Evolutionary conservation across 2,797 vertebrate genomes (phyloP), one percentile per base, ranked within the genome.

Genomic region (Scleropages formosus): DNA sequence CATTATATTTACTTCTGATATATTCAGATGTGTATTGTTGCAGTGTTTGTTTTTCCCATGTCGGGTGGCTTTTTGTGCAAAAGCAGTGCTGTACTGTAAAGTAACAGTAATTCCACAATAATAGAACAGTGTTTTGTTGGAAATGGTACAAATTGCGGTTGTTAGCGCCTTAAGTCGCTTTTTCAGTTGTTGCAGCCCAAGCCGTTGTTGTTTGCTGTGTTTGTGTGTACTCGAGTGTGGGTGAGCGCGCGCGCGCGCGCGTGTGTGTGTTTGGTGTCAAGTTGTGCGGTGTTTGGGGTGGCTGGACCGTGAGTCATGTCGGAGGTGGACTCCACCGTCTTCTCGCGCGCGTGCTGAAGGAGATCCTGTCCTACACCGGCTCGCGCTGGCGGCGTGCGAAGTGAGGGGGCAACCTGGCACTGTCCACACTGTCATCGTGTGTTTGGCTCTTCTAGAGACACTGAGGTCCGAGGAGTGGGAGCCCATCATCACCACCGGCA

Each of bases 391-490:
- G 89, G 89, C 89, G 86, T 85, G 91, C 88, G 64, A 90, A 67
- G 89, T 89, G 87, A 88, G 90, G 89, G 90, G 91, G 89, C n/a
- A n/a, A 89, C 83, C 88, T 88, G 82, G 87, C 89, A 84, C 90
- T 92, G 89, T 91, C 90, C 91, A 93, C 92, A 87, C 85, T 93
- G 93, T 90, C 90, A 91, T 79, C 31, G 31, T 94, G 90, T 93
- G 92, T 93, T 92, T 92, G 92, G 88, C 94, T 88, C 91, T 89
- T 91, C 39, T 6, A 39, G 31, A 91, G 93, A 92, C 88, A 92
- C 74, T 78, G 91, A 93, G 92, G 87, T 88, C 87, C 91, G 88
- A 91, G 92, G 92, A 93, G 92, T 82, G 90, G 31, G 31, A 39
- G 2, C 6, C 31, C 31, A 6, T 39, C 31, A 39, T 39, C 31